Base-by-base conservation (phyloP, 2,888 invertebrate species). In the Baccha elongata region DNA sequence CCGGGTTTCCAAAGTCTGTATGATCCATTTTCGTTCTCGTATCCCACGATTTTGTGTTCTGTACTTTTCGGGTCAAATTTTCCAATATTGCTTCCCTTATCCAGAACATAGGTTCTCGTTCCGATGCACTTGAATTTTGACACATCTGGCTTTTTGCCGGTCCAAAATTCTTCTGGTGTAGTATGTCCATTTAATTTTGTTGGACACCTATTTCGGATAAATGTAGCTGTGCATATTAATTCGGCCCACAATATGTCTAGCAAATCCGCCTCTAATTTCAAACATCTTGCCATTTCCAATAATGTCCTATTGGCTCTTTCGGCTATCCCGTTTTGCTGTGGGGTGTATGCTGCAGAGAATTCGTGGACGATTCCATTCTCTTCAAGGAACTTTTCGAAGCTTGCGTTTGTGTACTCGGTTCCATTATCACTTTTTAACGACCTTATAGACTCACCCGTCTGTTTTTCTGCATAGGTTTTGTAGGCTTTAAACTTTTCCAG, bases 1-100 rank as follows among this genome's bases (percentile, higher is more conserved):
- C 44, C 62, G 40, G 35, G 35, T 40, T 72, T 65, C 65, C 78
- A 73, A 19, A 76, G 35, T 17, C 55, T 48, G 35, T 76, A 83
- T 0, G 76, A 67, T 21, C 72, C 67, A 8, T 53, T 32, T 44
- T 76, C 55, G 7, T 11, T 46, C 10, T 58, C 58, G 19, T 58
- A 58, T 58, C 58, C 40, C 2, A 58, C 23, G 2, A 42, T 42
- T 10, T 4, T 15, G 23, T 58, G 42, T 42, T 58, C 58, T 52
- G 15, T 46, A 40, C 62, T 62, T 21, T 26, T 62, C 6, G 62
- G 29, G 4, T 44, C 62, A 29, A 46, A 46, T 29, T 46, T 46
- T 15, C 62, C 62, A 10, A 46, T 21, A 15, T 62, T 40, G 13
- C 11, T 11, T 44, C 23, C 3, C 23, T 23, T 62, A 2, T 29